These are phyloP conservation scores for Dryadula phaetusa DNA, from an alignment of 2,888 invertebrate species.

Conservation along the genomic window DNA sequence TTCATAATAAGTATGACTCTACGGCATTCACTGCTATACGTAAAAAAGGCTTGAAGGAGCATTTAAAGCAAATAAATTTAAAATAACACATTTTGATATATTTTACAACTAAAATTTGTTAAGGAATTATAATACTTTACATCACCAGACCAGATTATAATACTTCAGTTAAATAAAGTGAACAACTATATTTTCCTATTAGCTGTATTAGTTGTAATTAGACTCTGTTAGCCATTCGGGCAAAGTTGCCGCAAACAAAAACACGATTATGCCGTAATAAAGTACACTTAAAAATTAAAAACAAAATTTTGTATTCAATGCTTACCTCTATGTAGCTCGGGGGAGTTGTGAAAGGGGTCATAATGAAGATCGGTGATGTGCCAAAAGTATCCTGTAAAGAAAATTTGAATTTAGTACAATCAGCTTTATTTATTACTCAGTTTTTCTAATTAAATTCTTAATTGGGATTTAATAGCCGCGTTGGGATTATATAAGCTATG, in stretches of 20 bases:
- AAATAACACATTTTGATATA: too few relatives aligned
- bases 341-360: constrained; percentile 88
- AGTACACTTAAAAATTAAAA: constrained; percentile 49
- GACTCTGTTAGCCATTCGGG: not conserved
- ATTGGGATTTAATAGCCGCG: not conserved
- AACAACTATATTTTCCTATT: constrained; percentile 8
- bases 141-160: not conserved
- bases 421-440: not conserved
- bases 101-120: not conserved
- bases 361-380: constrained; percentile 97
- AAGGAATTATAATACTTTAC: not conserved
- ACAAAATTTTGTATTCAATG: constrained; percentile 55
- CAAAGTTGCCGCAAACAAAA: constrained; percentile 43
- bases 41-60: too few relatives aligned
- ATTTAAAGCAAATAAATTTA: too few relatives aligned
- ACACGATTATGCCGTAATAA: constrained; percentile 44
- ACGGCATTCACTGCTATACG: too few relatives aligned
- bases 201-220: constrained; percentile 26
- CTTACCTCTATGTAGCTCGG: constrained; percentile 79
- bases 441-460: not conserved
- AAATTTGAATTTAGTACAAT: constrained; percentile 50
- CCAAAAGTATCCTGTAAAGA: constrained; percentile 95
- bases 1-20: too few relatives aligned
- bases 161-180: constrained; percentile 6
- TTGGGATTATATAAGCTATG: not conserved